Evolutionary conservation across 1,140 invertebrate species (phyloP).

Genomic region (Berghia stephanieae): DNA sequence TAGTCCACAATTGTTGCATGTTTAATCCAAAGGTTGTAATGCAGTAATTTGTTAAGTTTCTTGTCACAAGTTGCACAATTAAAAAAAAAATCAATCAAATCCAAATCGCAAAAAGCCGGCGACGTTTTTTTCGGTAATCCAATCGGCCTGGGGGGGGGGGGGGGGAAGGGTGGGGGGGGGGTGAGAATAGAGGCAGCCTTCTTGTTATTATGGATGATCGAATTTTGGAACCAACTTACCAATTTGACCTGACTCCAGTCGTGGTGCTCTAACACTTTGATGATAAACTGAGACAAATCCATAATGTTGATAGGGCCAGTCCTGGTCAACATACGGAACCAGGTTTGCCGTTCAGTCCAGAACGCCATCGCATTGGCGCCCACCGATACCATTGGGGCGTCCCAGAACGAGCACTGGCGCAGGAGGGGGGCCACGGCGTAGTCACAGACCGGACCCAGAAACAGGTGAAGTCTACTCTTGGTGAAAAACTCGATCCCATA

Average conservation of each 20-base stretch:
- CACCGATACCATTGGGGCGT: not conserved
- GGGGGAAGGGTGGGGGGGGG: no score
- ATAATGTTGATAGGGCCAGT: not conserved
- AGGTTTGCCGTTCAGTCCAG: not conserved
- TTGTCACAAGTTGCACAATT: no score
- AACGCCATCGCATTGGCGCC: conserved; percentile 13
- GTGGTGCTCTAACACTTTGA: not conserved
- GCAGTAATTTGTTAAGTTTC: no score
- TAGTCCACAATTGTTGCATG: no score
- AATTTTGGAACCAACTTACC: no score
- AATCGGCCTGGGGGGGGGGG: no score
- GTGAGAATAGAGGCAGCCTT: no score
- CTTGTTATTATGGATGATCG: no score
- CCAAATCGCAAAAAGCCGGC: no score
- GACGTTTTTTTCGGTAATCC: no score
- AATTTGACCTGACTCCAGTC: not conserved
- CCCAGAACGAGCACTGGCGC: not conserved
- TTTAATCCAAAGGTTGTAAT: no score
- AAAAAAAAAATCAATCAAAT: no score
- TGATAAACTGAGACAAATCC: not conserved
- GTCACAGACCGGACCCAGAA: not conserved
- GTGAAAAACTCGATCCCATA: not conserved
- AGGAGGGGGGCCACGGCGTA: not conserved
- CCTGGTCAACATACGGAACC: conserved; percentile 5
- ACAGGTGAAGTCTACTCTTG: not conserved